Base-by-base conservation (phyloP, 1,140 invertebrate species). In the Trichogramma pretiosum region DNA sequence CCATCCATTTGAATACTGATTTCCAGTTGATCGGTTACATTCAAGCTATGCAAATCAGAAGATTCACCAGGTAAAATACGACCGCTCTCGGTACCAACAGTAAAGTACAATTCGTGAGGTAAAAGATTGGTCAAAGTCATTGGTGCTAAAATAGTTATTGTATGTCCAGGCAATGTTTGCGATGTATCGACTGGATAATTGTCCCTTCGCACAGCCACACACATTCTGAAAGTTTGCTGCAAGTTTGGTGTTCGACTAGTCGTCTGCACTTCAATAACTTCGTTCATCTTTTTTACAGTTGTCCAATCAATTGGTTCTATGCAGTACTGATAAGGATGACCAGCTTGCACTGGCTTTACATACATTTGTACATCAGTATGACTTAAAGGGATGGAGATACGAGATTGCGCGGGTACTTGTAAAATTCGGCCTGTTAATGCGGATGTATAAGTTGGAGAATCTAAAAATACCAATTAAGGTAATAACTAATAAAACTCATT, bases 141-240 rank as follows among this genome's bases (percentile, higher is more conserved):
- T 1, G 89, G 89, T 21, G 92, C 85, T 46, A 90, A 64, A 18
- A 98, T 68, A 5, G 79, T 82, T 41, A 98, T 83, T 7, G 81
- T 82, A 66, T 98, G 93, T 0, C 85, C 92, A 17, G 91, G 88
- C 41, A 89, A 76, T 9, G 71, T 60, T 49, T 62, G 61, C 16
- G 52, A 59, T 14, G 58, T 39, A 50, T 89, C 86, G 17, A 72
- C 60, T 3, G 89, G 88, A 74, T 85, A 93, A 48, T 82, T 82
- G 59, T 94, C 87, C 51, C 85, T 75, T 42, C 78, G 76, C 21
- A 93, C 78, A 36, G 83, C 80, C 17, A 84, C 83, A 67, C 85
- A 88, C 68, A 92, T 88, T 56, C 88, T 86, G 46, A 72, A 72
- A 42, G 64, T 52, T 43, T 64, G 60, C 26, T 64, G 62, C 34